These are phyloP conservation scores for Dendrolimus pini DNA, from an alignment of 2,888 invertebrate genomes.

Conservation along the genomic window DNA sequence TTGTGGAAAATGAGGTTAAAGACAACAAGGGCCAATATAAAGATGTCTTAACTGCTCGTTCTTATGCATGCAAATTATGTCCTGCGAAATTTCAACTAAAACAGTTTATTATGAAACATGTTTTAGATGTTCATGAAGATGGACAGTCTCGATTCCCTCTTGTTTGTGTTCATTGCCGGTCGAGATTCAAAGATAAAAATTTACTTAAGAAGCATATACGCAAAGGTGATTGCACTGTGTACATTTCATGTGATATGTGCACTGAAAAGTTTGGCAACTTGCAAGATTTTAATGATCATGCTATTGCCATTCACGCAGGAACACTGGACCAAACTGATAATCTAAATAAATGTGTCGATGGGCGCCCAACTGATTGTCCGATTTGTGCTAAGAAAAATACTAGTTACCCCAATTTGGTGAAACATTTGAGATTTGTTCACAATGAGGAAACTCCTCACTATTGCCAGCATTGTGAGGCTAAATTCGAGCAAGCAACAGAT, in stretches of 20 bases:
- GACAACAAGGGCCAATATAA: conserved; percentile 59
- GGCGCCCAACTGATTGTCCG: conserved; percentile 70
- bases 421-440: conserved; percentile 73
- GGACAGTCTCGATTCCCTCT: conserved; percentile 60
- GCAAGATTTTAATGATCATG: conserved; percentile 70
- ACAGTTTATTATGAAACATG: conserved; percentile 72
- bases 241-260: conserved; percentile 73
- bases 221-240: conserved; percentile 76
- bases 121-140: conserved; percentile 67
- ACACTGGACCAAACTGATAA: conserved; percentile 57
- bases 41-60: conserved; percentile 69
- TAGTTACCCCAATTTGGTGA: conserved; percentile 74
- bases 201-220: conserved; percentile 68
- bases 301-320: conserved; percentile 59
- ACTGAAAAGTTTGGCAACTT: conserved; percentile 57
- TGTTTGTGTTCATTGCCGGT: conserved; percentile 61
- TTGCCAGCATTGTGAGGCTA: conserved; percentile 77
- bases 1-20: conserved; percentile 59
- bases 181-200: conserved; percentile 60
- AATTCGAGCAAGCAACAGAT: conserved; percentile 72
- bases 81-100: conserved; percentile 71
- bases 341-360: conserved; percentile 61
- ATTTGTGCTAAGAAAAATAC: conserved; percentile 74
- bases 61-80: conserved; percentile 68
- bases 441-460: conserved; percentile 69